Evolutionary conservation across 2,113 vertebrate genomes (phyloP).

Genomic region (Indicator indicator): DNA sequence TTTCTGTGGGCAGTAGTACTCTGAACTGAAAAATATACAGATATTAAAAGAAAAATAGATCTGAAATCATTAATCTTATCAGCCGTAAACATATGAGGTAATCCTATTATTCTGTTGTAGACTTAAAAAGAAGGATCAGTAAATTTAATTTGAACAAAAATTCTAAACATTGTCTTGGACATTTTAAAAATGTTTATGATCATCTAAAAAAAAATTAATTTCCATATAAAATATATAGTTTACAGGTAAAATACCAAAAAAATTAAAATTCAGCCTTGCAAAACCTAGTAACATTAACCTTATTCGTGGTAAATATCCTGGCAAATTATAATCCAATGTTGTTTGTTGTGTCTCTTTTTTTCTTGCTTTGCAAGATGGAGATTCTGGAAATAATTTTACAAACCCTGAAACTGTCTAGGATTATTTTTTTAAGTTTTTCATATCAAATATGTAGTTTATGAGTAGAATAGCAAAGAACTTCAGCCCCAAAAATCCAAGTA

Average conservation of each 20-base stretch:
- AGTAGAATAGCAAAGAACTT: not conserved
- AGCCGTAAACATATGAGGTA: not conserved
- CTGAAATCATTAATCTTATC: not conserved
- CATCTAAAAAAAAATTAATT: not conserved
- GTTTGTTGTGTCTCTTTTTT: too few species aligned
- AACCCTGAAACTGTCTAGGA: not conserved
- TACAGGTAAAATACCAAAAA: not conserved
- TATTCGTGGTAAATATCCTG: not conserved
- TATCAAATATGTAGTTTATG: not conserved
- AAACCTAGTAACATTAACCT: not conserved
- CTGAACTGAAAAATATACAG: conserved; percentile 8
- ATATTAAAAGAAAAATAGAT: conserved; percentile 23
- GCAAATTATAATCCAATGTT: not conserved
- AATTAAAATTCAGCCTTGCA: not conserved
- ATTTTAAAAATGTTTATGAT: not conserved
- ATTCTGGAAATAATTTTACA: not conserved
- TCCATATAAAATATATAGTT: not conserved
- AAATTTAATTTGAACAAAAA: not conserved
- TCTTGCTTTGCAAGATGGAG: not conserved
- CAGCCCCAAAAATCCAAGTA: not conserved
- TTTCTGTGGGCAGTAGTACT: not conserved
- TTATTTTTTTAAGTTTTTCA: accelerated
- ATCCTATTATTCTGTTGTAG: not conserved
- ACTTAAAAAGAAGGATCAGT: not conserved
- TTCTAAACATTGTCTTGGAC: not conserved